Base-by-base conservation (phyloP, 2,113 vertebrate species). In the Tyrannus savana region DNA sequence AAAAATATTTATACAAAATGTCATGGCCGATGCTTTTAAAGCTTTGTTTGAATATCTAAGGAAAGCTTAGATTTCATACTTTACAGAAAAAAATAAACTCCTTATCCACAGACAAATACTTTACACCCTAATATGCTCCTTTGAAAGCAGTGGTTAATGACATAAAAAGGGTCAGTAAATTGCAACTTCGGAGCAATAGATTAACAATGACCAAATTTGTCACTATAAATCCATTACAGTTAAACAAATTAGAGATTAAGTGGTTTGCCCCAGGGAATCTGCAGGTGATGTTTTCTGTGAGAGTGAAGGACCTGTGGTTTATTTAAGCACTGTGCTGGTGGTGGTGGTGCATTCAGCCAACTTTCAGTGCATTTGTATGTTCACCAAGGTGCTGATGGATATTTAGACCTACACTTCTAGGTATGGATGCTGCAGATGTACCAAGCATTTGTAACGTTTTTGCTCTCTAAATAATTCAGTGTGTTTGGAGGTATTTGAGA, bases 41-140 rank as follows among this genome's bases (percentile, higher is more conserved):
- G 74, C 55, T 84, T 82, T 76, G 41, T 96, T 97, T 96, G 78
- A 93, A 87, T 93, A 96, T 95, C 91, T 93, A 77, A 97, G 81
- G 76, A 91, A 84, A 53, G 63, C 83, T 92, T 93, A 87, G 69
- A 69, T 93, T 97, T 96, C 89, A 76, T 95, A 80, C 64, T 86
- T 97, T 19, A 55, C 42, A 24, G 77, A 77, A 95, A 76, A 87
- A 75, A 41, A 52, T 46, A 96, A 21, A 49, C 60, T 8, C 4
- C 59, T 91, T 93, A 37, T 89, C 87, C 9, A 11, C 84, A 59
- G 85, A 92, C 84, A 93, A 94, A 88, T 87, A 42, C 41, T 42
- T 42, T 42, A 42, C 87, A 42, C 41, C 27, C 9, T 46, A 81
- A 44, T 9, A 11, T 22, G 28, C 10, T 86, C 35, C 74, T 90